Conservation (phyloP, 2,888 invertebrate species). For the Cryptocephalus moraei region DNA sequence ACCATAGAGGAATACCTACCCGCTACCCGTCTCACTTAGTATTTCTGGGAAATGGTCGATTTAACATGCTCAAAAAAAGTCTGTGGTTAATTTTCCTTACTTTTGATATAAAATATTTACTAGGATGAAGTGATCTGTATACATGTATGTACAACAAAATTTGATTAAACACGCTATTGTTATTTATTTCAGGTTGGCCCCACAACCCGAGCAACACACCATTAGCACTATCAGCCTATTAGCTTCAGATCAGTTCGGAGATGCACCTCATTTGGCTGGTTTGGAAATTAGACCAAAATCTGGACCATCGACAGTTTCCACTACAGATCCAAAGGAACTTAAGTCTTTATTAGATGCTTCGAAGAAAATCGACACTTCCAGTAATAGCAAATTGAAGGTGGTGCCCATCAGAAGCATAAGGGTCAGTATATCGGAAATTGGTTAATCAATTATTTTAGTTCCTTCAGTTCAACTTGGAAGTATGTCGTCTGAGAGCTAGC, state of each 20-base stretch:
- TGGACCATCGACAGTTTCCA: slow-evolving; percentile 13
- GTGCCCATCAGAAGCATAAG: slow-evolving; percentile 21
- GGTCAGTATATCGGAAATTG: slow-evolving; percentile 9
- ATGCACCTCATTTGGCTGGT: slow-evolving; percentile 27
- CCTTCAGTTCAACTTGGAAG: no score
- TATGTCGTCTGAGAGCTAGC: no score
- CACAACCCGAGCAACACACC: slow-evolving; percentile 16
- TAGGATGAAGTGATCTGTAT: slow-evolving; percentile 1
- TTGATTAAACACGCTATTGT: slow-evolving; percentile 1
- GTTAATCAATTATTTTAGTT: no score
- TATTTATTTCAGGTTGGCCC: slow-evolving; percentile 18
- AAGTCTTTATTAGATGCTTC: slow-evolving; percentile 28
- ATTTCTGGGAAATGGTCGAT: no score
- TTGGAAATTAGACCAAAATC: slow-evolving; percentile 23
- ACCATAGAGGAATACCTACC: no score
- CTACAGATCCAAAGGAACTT: slow-evolving; percentile 31
- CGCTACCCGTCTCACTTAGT: no score
- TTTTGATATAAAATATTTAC: background rate
- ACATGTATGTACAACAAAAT: background rate
- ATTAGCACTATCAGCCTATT: slow-evolving; percentile 19
- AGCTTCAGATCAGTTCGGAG: slow-evolving; percentile 27
- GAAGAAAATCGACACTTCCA: slow-evolving; percentile 22
- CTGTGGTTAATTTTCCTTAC: no score
- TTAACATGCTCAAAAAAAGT: no score
- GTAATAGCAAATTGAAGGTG: slow-evolving; percentile 22